These are phyloP conservation scores for Meandrina meandrites DNA, from an alignment of 92 coral and sea anemone species.

Conservation along the genomic window DNA sequence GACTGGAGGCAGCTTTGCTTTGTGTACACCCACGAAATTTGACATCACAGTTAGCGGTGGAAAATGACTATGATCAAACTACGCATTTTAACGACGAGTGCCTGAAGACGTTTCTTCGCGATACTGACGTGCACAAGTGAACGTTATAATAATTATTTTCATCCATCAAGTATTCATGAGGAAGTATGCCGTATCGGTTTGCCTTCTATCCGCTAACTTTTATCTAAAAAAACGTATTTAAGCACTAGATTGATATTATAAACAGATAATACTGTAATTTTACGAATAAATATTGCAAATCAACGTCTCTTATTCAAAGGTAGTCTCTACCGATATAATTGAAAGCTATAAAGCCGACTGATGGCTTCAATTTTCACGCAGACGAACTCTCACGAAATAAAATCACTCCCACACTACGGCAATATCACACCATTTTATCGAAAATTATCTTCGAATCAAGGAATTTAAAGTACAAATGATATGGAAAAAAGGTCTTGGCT, in stretches of 20 bases:
- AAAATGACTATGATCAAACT: not conserved
- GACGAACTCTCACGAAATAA: not conserved
- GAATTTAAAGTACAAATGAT: not conserved
- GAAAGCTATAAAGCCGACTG: not conserved
- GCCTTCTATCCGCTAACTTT: too few relatives aligned
- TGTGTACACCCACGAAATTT: not conserved
- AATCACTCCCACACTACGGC: not conserved
- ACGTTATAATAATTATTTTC: too few relatives aligned
- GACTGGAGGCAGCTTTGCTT: not conserved
- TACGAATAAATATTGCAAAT: too few relatives aligned
- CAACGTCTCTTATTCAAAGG: too few relatives aligned
- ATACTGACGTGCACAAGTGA: too few relatives aligned
- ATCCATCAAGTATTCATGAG: too few relatives aligned
- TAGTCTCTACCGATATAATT: not conserved
- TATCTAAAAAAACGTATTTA: too few relatives aligned
- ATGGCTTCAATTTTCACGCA: not conserved
- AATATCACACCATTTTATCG: not conserved
- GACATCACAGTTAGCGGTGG: not conserved
- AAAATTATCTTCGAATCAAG: not conserved
- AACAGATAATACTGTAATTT: too few relatives aligned
- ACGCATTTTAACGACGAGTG: too few relatives aligned
- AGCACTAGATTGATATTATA: too few relatives aligned
- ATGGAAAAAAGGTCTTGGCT: not conserved
- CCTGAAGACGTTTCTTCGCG: too few relatives aligned
- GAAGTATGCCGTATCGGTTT: too few relatives aligned